Evolutionary conservation across 2,797 vertebrate genomes (phyloP).

Genomic region (Pelochelys cantorii): DNA sequence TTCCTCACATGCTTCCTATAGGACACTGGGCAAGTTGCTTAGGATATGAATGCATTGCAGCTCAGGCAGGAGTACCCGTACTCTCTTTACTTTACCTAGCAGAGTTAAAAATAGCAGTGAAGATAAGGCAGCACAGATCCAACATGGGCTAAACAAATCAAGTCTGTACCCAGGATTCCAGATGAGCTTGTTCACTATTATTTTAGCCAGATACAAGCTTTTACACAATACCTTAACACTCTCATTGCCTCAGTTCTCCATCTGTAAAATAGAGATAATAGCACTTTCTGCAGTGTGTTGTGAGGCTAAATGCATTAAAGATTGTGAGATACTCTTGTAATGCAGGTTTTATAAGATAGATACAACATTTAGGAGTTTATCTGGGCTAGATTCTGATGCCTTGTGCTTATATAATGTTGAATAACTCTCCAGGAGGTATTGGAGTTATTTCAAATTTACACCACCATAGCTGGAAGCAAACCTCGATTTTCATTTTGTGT

Average conservation of each 20-base stretch:
- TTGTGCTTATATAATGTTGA: neutral
- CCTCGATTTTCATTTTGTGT: neutral
- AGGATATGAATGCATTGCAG: neutral
- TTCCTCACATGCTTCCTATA: neutral
- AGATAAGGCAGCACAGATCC: neutral
- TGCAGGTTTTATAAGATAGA: neutral
- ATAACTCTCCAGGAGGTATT: neutral
- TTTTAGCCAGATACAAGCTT: neutral
- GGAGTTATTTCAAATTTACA: neutral
- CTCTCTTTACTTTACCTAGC: neutral
- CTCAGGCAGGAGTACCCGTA: neutral
- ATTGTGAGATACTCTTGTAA: neutral
- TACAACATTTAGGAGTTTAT: neutral
- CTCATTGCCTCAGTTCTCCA: neutral
- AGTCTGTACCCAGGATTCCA: neutral
- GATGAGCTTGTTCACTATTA: neutral
- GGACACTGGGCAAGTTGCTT: neutral
- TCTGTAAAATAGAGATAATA: neutral
- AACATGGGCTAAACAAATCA: neutral
- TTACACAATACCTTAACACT: neutral
- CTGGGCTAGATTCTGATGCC: neutral
- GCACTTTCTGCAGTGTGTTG: accelerated
- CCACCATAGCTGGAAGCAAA: neutral
- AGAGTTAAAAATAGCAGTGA: neutral
- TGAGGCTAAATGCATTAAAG: neutral